Evolutionary conservation across 2,113 vertebrate species (phyloP).

Genomic region (Charina bottae): DNA sequence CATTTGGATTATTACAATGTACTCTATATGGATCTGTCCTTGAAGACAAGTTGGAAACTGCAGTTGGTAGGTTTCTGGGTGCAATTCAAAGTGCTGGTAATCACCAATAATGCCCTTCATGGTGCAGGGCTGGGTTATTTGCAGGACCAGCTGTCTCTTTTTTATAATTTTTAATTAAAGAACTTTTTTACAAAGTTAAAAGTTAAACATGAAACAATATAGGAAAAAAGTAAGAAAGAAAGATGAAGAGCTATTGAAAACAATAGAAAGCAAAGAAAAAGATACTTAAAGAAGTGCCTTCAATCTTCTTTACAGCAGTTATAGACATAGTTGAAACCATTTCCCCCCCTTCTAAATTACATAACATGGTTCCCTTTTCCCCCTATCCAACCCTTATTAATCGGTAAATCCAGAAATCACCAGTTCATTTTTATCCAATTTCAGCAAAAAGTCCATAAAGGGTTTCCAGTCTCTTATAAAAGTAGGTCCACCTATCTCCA

Average conservation of each 20-base stretch:
- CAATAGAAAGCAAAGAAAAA: background rate
- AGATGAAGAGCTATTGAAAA: background rate
- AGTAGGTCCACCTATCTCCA: background rate
- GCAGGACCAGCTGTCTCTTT: background rate
- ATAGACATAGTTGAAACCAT: no score
- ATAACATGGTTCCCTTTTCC: no score
- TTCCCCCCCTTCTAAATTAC: no score
- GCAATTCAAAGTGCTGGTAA: background rate
- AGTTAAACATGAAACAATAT: background rate
- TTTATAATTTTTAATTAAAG: background rate
- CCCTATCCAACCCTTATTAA: no score
- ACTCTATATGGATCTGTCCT: background rate
- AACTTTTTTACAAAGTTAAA: background rate
- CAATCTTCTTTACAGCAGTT: no score
- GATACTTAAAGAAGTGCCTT: no score
- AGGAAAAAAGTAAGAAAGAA: background rate
- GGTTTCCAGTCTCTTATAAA: background rate
- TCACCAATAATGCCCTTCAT: background rate
- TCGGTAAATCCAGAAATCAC: no score
- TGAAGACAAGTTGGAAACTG: background rate
- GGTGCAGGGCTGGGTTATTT: background rate
- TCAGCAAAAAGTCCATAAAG: background rate
- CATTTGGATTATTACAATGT: background rate
- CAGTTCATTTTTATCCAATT: background rate
- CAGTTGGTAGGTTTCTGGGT: background rate